Conservation (phyloP, 1,140 invertebrate species). For the Pogonomyrmex californicus region DNA sequence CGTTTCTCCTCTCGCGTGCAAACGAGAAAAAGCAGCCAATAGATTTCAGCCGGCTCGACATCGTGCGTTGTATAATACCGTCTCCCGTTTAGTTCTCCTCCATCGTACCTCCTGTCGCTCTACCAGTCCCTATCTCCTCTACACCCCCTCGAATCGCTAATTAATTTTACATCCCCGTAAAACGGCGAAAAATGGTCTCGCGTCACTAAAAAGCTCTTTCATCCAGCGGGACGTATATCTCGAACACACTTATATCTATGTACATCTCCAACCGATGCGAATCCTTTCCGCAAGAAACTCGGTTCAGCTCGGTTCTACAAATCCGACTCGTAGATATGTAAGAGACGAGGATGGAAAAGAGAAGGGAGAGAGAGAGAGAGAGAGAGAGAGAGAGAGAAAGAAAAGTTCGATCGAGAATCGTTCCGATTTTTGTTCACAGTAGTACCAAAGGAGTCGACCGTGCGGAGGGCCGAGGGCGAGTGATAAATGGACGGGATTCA, state of each 20-base stretch:
- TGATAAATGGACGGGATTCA: conserved; percentile 84
- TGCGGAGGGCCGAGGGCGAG: conserved; percentile 66
- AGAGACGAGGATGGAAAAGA: background rate
- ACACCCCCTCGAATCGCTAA: conserved; percentile 69
- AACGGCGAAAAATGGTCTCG: conserved; percentile 46
- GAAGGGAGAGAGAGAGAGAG: no score
- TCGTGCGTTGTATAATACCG: conserved; percentile 62
- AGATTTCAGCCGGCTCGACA: conserved; percentile 61
- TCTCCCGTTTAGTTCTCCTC: conserved; percentile 46
- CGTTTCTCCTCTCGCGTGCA: conserved; percentile 13
- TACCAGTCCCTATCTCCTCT: background rate
- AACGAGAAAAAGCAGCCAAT: conserved; percentile 65
- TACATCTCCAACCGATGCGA: conserved; percentile 17
- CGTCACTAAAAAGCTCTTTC: conserved; percentile 61
- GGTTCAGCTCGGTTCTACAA: conserved; percentile 49
- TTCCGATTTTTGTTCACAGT: conserved; percentile 74
- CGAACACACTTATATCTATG: conserved; percentile 23
- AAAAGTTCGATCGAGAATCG: conserved; percentile 19
- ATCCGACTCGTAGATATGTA: conserved; percentile 57
- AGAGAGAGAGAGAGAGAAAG: background rate
- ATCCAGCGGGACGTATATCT: conserved; percentile 10
- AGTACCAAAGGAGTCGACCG: conserved; percentile 26
- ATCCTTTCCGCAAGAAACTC: conserved; percentile 67
- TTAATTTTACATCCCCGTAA: conserved; percentile 79
- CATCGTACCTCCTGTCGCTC: background rate